Percentiles rank a stretch among this genome's conserved stretches.
These are phyloP conservation scores for Sisor rabdophorus DNA, from an alignment of 2,113 vertebrate genomes.

Conservation along the genomic window DNA sequence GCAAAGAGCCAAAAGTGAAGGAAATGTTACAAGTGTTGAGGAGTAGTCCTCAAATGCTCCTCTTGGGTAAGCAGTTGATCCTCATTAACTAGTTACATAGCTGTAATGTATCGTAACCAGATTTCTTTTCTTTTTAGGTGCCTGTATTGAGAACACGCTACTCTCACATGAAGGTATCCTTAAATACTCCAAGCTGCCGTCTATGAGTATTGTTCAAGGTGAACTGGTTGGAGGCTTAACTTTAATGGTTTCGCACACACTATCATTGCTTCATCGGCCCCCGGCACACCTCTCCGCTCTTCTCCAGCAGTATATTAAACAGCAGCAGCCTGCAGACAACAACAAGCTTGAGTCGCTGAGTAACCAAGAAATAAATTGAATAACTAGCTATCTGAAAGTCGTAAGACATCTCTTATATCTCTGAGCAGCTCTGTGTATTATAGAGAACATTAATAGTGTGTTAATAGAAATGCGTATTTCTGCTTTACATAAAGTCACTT, in stretches of 20 bases:
- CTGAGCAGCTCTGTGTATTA: not conserved
- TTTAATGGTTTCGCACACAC: conserved; percentile 68
- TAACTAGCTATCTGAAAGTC: not conserved
- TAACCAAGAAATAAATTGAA: conserved; percentile 50
- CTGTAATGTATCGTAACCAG: not conserved
- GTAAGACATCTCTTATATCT: not conserved
- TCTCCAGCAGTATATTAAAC: conserved; percentile 76
- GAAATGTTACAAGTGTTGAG: conserved; percentile 80
- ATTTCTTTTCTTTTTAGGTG: conserved; percentile 66
- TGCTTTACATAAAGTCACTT: not conserved
- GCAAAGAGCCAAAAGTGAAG: conserved; percentile 75
- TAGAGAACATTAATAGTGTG: not conserved
- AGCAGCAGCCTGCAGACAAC: conserved; percentile 50
- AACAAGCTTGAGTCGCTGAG: not conserved
- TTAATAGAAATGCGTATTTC: conserved; percentile 15
- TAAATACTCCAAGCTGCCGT: conserved; percentile 77
- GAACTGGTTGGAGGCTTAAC: conserved; percentile 75
- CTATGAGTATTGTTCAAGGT: conserved; percentile 65
- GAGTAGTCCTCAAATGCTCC: conserved; percentile 71
- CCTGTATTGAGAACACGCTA: conserved; percentile 79
- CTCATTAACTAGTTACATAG: not conserved
- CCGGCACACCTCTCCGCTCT: conserved; percentile 70
- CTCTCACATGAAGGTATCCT: conserved; percentile 80
- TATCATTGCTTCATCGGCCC: conserved; percentile 72
- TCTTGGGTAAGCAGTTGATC: conserved; percentile 71